Conservation (phyloP, 2,113 vertebrate species). For the Alouatta palliata region DNA sequence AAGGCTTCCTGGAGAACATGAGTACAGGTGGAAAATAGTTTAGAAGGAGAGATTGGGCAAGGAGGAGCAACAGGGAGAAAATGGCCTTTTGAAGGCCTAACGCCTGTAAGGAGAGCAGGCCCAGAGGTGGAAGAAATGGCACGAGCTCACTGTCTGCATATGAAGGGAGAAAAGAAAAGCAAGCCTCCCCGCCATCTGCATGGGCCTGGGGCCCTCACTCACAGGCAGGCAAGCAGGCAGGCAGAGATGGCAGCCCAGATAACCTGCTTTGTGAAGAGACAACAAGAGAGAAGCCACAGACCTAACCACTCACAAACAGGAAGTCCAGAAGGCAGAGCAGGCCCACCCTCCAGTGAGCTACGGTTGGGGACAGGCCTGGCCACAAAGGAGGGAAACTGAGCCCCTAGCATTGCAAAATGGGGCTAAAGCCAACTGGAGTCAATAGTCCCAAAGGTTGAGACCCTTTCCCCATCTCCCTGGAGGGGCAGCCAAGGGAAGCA, state of each 20-base stretch:
- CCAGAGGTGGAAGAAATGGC: background rate
- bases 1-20: background rate
- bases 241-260: constrained; percentile 71
- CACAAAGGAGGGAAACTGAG: constrained; percentile 51
- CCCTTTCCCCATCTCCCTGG: background rate
- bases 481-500: background rate
- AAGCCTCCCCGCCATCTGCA: constrained; percentile 48
- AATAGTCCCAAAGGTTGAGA: background rate
- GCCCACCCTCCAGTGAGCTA: constrained; percentile 31
- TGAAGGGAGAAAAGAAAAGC: background rate
- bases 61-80: background rate
- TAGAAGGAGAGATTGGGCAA: background rate
- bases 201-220: background rate
- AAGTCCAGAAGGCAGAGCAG: constrained; percentile 57
- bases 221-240: background rate
- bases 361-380: background rate
- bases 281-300: constrained; percentile 70
- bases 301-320: constrained; percentile 77
- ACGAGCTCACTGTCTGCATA: background rate
- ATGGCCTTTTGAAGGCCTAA: constrained; percentile 17
- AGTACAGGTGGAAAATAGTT: background rate
- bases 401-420: background rate
- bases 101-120: background rate
- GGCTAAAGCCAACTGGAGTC: background rate
- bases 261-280: constrained; percentile 71